phyloP scores from a whole-genome alignment of 2,113 vertebrate species.

The Mungos mungo region DNA sequence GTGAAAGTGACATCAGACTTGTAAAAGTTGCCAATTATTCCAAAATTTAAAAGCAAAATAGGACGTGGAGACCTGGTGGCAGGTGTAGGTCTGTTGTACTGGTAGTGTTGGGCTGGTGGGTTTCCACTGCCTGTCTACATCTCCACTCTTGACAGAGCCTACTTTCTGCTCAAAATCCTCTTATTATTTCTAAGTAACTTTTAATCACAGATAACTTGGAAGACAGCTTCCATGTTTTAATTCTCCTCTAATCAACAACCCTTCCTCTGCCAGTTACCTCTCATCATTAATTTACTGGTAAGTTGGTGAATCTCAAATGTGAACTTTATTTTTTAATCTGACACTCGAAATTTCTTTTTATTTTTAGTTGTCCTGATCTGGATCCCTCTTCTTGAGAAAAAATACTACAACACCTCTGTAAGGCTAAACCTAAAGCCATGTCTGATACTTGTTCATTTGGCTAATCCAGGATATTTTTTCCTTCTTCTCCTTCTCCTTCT shows the following conservation, averaged over 20 bases:
- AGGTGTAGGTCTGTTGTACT: background rate
- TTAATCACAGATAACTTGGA: background rate
- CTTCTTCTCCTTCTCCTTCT: background rate
- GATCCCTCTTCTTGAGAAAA: background rate
- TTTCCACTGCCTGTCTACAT: fast-evolving
- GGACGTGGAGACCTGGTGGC: background rate
- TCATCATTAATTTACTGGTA: background rate
- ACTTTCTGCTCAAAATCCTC: background rate
- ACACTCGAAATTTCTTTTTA: background rate
- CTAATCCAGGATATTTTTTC: background rate
- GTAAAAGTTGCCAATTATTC: background rate
- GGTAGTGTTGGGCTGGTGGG: background rate
- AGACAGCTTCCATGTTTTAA: background rate
- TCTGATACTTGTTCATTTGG: background rate
- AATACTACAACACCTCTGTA: background rate
- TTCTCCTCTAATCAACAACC: background rate
- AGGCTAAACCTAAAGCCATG: background rate
- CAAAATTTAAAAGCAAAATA: background rate
- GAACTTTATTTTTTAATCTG: background rate
- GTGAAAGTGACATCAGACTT: background rate
- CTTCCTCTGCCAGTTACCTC: background rate
- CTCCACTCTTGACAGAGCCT: background rate
- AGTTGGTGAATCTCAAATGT: background rate
- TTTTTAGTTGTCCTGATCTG: background rate
- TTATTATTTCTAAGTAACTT: background rate